Conservation (phyloP, 2,888 invertebrate genomes). For the Eristalinus aeneus region DNA sequence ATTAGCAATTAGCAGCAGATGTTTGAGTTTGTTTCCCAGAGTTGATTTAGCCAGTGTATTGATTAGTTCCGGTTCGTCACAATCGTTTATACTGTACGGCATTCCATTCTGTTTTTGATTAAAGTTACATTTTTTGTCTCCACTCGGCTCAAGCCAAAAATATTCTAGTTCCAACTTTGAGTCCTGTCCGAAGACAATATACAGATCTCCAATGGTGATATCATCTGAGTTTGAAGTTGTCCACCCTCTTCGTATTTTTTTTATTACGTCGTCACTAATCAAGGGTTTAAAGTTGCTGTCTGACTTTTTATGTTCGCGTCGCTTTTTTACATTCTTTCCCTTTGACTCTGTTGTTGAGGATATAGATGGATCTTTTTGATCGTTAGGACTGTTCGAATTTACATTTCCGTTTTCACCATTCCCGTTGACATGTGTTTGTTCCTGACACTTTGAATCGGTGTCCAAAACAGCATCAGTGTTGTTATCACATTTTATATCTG, state of each 20-base stretch:
- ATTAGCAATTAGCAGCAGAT: constrained; percentile 79
- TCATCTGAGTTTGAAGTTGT: constrained; percentile 88
- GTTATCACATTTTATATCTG: constrained; percentile 34
- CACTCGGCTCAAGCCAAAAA: constrained; percentile 86
- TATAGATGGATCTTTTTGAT: constrained; percentile 29
- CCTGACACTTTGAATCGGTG: constrained; percentile 27
- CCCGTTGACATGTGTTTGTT: background rate
- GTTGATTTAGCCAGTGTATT: constrained; percentile 74
- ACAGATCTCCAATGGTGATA: constrained; percentile 93
- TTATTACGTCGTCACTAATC: constrained; percentile 78
- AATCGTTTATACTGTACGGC: constrained; percentile 76
- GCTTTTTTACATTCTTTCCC: constrained; percentile 32
- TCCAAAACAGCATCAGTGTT: constrained; percentile 33
- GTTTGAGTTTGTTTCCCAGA: constrained; percentile 79
- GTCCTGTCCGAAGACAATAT: constrained; percentile 89
- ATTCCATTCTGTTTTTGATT: constrained; percentile 72
- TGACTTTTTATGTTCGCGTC: constrained; percentile 49
- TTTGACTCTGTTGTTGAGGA: constrained; percentile 28
- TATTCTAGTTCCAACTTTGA: constrained; percentile 89
- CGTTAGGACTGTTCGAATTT: constrained; percentile 9
- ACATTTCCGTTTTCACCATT: constrained; percentile 29
- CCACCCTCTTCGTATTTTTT: constrained; percentile 86
- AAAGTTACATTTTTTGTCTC: constrained; percentile 44
- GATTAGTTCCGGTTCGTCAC: constrained; percentile 75
- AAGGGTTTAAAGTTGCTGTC: constrained; percentile 77